A percentile compares a stretch with the other conserved stretches of the same genome.
Conservation (phyloP, 2,797 vertebrate species). For the Propithecus perrieri region DNA sequence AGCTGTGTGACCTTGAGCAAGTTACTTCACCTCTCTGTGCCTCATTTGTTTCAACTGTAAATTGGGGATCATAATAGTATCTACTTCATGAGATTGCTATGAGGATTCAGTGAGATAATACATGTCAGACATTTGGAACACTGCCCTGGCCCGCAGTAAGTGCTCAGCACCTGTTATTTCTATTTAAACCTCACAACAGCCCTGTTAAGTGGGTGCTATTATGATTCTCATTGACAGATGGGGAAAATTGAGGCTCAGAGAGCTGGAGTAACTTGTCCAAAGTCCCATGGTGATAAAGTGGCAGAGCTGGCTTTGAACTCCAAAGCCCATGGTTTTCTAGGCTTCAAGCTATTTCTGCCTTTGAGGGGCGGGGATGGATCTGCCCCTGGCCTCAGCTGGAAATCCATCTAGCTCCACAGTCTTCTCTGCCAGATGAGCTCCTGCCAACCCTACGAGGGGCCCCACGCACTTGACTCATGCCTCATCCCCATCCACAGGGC, state of each 20-base stretch:
- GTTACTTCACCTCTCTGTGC: not conserved
- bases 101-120: not conserved
- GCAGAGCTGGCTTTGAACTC: conserved; percentile 10
- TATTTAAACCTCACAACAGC: not conserved
- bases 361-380: not conserved
- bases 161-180: not conserved
- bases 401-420: not conserved
- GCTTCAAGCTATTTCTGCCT: not conserved
- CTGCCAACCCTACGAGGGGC: not conserved
- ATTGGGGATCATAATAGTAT: not conserved
- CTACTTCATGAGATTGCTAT: not conserved
- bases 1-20: not conserved
- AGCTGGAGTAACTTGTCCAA: not conserved
- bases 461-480: not conserved
- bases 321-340: not conserved
- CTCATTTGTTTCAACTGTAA: conserved; percentile 36
- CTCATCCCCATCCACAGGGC: not conserved
- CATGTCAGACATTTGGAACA: not conserved
- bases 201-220: not conserved
- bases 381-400: not conserved
- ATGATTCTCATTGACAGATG: not conserved
- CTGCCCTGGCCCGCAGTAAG: not conserved
- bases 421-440: not conserved
- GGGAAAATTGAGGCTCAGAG: not conserved
- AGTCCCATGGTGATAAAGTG: not conserved